Conservation (phyloP, 1,140 invertebrate species). For the Listronotus oregonensis region DNA sequence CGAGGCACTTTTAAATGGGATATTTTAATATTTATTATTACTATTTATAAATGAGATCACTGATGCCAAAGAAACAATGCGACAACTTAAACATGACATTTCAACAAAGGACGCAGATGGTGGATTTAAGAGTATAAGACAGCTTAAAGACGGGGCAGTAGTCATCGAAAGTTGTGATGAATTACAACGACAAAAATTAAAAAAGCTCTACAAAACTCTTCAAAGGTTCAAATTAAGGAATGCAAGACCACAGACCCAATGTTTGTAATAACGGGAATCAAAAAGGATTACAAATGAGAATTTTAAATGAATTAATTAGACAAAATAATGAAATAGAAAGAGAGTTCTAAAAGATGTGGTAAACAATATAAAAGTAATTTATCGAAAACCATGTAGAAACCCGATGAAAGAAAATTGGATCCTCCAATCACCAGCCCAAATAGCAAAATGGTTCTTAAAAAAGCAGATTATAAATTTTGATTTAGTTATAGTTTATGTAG, state of each 20-base stretch:
- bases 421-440: constrained; percentile 19
- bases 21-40: no score
- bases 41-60: no score
- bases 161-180: no score
- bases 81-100: no score
- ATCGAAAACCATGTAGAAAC: constrained; percentile 18
- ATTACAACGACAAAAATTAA: no score
- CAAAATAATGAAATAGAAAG: constrained; percentile 23
- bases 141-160: no score
- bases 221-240: no score
- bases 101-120: no score
- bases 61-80: no score
- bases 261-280: constrained; percentile 23
- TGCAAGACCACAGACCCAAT: constrained; percentile 13
- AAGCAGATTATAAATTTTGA: constrained; percentile 23
- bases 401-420: constrained; percentile 25
- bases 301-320: constrained; percentile 18
- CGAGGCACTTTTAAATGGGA: no score
- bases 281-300: constrained; percentile 17
- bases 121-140: no score
- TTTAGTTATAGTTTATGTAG: constrained; percentile 22
- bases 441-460: constrained; percentile 32
- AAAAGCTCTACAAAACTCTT: no score
- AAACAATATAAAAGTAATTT: constrained; percentile 20
- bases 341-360: constrained; percentile 3